Evolutionary conservation across 2,888 invertebrate species (phyloP).

Genomic region (Megaustenia siamemsis): DNA sequence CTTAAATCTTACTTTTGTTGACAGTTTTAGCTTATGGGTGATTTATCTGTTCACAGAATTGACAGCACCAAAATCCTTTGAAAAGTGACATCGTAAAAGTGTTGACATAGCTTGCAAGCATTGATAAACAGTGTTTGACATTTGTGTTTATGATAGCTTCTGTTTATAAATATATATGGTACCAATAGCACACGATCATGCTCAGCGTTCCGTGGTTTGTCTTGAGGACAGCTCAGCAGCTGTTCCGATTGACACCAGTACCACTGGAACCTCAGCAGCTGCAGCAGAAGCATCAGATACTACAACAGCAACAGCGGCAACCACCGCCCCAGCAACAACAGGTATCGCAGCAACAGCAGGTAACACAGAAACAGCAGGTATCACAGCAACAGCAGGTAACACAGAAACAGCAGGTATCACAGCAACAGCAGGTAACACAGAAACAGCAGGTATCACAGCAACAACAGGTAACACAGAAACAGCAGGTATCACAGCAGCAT

Average conservation of each 20-base stretch:
- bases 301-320: not conserved
- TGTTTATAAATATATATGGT: too few species aligned
- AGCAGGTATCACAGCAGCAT: not conserved
- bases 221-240: constrained; percentile 39
- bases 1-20: too few species aligned
- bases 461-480: not conserved
- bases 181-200: too few species aligned
- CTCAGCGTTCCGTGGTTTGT: constrained; percentile 55
- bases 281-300: constrained; percentile 16
- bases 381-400: not conserved
- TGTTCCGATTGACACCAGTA: not conserved
- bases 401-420: constrained; percentile 1
- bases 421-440: not conserved
- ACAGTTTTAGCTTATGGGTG: too few species aligned
- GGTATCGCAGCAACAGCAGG: constrained; percentile 7
- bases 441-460: not conserved
- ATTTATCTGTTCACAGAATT: too few species aligned
- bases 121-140: too few species aligned
- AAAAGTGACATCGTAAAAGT: too few species aligned
- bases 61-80: too few species aligned
- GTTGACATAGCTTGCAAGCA: too few species aligned
- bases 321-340: not conserved
- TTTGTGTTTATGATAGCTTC: too few species aligned
- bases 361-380: not conserved
- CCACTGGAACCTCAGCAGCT: not conserved